phyloP scores from a whole-genome alignment of 2,888 invertebrate species.

The Lottia gigantea region DNA sequence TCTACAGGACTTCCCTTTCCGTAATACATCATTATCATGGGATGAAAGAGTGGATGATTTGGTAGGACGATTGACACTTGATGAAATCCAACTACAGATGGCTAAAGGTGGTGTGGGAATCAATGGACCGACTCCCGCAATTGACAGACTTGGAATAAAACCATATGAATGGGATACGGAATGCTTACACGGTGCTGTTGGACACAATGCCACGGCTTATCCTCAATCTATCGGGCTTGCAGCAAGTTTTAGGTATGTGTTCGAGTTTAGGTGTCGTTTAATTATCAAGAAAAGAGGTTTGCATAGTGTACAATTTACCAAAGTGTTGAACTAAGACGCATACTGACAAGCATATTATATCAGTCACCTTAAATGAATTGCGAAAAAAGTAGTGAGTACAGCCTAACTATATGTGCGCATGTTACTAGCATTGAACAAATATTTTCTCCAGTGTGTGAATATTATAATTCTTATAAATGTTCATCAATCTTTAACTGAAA shows the following conservation, averaged over 20 bases:
- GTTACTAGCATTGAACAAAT: too few species aligned
- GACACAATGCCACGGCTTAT: slow-evolving; percentile 53
- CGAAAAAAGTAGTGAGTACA: too few species aligned
- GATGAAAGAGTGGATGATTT: slow-evolving; percentile 50
- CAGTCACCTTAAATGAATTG: too few species aligned
- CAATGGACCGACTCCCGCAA: slow-evolving; percentile 41
- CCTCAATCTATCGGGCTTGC: slow-evolving; percentile 56
- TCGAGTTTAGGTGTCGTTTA: too few species aligned
- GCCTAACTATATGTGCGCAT: too few species aligned
- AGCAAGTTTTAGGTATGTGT: slow-evolving; percentile 51
- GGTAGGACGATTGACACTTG: slow-evolving; percentile 46
- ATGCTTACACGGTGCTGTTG: slow-evolving; percentile 51
- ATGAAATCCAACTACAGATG: slow-evolving; percentile 52
- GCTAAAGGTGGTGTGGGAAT: slow-evolving; percentile 39
- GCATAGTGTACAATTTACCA: too few species aligned
- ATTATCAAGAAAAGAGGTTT: too few species aligned
- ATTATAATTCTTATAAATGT: too few species aligned
- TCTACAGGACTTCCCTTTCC: slow-evolving; percentile 30
- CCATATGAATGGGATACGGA: slow-evolving; percentile 55
- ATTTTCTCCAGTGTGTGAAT: too few species aligned
- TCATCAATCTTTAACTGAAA: too few species aligned
- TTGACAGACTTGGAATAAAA: slow-evolving; percentile 48
- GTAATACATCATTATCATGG: slow-evolving; percentile 53
- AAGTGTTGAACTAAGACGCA: too few species aligned
- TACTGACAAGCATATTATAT: too few species aligned